Evolutionary conservation across 1,140 invertebrate genomes (phyloP).

Genomic region (Megalonaias nervosa): DNA sequence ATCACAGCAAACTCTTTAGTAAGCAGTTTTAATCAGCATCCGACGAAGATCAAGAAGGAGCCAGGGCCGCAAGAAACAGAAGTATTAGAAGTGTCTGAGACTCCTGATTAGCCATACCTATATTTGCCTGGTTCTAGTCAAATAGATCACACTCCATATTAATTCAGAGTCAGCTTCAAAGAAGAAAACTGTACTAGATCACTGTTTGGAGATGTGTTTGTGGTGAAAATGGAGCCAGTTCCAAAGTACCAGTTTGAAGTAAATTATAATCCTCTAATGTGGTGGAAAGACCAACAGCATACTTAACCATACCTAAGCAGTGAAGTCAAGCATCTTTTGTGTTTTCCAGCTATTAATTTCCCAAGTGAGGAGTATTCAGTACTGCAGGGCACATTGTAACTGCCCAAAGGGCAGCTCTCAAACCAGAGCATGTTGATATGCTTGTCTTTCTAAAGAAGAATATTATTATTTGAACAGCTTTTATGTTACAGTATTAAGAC

Average conservation of each 20-base stretch:
- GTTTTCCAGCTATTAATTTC: too few species aligned
- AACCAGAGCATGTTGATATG: too few species aligned
- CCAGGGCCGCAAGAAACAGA: neutral
- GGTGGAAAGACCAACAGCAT: neutral
- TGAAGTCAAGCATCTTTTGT: too few species aligned
- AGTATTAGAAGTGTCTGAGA: too few species aligned
- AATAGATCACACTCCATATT: neutral
- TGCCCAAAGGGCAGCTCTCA: too few species aligned
- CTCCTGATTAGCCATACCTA: too few species aligned
- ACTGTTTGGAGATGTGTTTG: constrained; percentile 12
- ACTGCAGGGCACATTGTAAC: too few species aligned
- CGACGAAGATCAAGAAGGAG: constrained; percentile 6
- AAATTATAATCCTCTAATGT: constrained; percentile 8
- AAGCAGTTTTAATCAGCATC: constrained; percentile 5
- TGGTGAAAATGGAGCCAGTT: neutral
- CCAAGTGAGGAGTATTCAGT: too few species aligned
- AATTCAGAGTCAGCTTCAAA: neutral
- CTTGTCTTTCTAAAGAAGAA: too few species aligned
- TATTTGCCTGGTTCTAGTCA: neutral
- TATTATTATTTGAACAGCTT: too few species aligned
- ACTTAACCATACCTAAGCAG: too few species aligned
- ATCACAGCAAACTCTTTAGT: constrained; percentile 2
- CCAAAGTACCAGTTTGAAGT: constrained; percentile 6
- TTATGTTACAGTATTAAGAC: too few species aligned
- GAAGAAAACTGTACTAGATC: constrained; percentile 7